Conservation (phyloP, 2,113 vertebrate species). For the Poecile atricapillus region DNA sequence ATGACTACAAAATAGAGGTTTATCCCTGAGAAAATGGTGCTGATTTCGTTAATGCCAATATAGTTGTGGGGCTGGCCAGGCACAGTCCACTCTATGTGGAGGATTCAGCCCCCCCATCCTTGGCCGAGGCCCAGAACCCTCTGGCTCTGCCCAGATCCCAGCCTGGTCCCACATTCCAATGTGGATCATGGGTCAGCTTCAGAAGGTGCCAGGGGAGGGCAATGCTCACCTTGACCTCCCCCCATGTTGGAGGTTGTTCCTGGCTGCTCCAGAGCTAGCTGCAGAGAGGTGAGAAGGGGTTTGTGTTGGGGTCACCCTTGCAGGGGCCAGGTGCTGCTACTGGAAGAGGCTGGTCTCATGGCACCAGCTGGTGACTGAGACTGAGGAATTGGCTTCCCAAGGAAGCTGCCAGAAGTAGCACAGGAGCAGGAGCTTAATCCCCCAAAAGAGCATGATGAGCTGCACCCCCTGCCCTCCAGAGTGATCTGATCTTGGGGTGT, state of each 20-base stretch:
- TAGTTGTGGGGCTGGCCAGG: rapidly evolving
- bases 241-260: background rate
- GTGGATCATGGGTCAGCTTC: background rate
- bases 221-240: background rate
- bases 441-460: background rate
- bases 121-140: background rate
- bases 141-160: background rate
- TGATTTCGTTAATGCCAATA: background rate
- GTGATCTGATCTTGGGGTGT: background rate
- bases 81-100: rapidly evolving
- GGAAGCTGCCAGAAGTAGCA: background rate
- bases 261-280: background rate
- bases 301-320: background rate
- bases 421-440: background rate
- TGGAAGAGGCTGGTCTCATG: background rate
- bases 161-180: background rate
- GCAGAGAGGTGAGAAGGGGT: too few species aligned
- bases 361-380: background rate
- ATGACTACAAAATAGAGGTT: background rate
- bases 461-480: background rate
- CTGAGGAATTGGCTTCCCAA: background rate
- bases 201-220: background rate
- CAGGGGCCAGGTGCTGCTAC: background rate
- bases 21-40: background rate
- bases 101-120: background rate